Percentiles rank a stretch among this genome's conserved stretches.
phyloP scores from a whole-genome alignment of 92 coral and sea anemone species.

The Parazoanthus swiftii region DNA sequence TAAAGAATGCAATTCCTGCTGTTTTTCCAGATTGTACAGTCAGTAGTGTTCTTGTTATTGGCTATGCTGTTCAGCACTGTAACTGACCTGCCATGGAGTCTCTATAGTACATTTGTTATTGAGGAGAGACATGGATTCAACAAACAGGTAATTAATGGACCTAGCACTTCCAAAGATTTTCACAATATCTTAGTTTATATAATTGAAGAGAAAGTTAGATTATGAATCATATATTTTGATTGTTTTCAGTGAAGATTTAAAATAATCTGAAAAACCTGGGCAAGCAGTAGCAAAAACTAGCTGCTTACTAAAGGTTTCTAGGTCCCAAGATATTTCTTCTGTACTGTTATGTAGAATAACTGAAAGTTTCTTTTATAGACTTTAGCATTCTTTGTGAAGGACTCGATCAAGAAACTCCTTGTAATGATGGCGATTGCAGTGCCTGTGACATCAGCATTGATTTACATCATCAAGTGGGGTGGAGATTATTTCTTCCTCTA shows the following conservation, averaged over 20 bases:
- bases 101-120: conserved; percentile 95
- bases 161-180: no score
- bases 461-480: conserved; percentile 98
- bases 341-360: not conserved
- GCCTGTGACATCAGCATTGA: conserved; percentile 78
- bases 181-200: no score
- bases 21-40: conserved; percentile 73
- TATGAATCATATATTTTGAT: no score
- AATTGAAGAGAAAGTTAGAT: no score
- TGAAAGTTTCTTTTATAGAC: conserved; percentile 58
- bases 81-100: conserved; percentile 88
- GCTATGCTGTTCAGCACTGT: conserved; percentile 70
- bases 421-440: conserved; percentile 77
- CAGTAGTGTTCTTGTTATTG: conserved; percentile 65
- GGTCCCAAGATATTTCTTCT: not conserved
- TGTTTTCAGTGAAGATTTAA: no score
- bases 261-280: no score
- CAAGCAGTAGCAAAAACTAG: no score
- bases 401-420: conserved; percentile 75
- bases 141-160: conserved; percentile 76
- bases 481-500: conserved; percentile 95
- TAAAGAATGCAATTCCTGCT: not conserved
- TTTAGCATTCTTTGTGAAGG: conserved; percentile 86
- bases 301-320: no score
- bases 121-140: conserved; percentile 98